Evolutionary conservation across 2,113 vertebrate genomes (phyloP), one percentile per base, ranked within the genome.

Genomic region (Lasiurus borealis): DNA sequence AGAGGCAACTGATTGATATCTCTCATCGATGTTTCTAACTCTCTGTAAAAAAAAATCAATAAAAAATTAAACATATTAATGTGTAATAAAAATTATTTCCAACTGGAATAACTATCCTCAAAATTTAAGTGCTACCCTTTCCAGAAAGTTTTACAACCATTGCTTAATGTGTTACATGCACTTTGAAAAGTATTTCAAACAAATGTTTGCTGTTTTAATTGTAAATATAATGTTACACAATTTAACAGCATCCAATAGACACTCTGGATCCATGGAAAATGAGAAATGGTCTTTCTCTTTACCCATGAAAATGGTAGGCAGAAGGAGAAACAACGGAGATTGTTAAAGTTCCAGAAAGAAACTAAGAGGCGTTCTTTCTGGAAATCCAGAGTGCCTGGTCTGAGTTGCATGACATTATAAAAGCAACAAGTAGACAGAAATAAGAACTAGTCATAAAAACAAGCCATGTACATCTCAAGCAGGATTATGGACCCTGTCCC

Each of bases 101-200:
- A 8, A 44, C 18, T 36, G 57, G 8, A 1, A 91, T 85, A 64
- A 75, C 64, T 73, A 1, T 50, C 23, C 1, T 81, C 8, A 88
- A 44, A 92, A 88, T 73, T 75, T 72, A 69, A 76, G 18, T 16
- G 19, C 8, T 57, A 40, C 5, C 0, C 25, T 66, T 21, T 80
- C 19, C 75, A 72, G 23, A 94, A 80, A 87, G 31, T 27, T 34
- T 87, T 91, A 48, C 1, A 66, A 90, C 50, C 36, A 12, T 46
- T 77, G 16, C 1, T 94, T 52, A 59, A n/a, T 48, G 10, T 44
- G 14, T 72, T 72, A 40, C 11, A 69, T 94, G 6, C 0, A 94
- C 27, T 90, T 73, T 83, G 40, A 84, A 93, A 95, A 83, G 12
- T 46, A 19, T 54, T 76, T 54, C 16, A 84, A 75, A 94, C 8